Percentiles rank a stretch among this genome's conserved stretches.
phyloP scores from a whole-genome alignment of 2,113 vertebrate genomes.

The Beaufortia kweichowensis region DNA sequence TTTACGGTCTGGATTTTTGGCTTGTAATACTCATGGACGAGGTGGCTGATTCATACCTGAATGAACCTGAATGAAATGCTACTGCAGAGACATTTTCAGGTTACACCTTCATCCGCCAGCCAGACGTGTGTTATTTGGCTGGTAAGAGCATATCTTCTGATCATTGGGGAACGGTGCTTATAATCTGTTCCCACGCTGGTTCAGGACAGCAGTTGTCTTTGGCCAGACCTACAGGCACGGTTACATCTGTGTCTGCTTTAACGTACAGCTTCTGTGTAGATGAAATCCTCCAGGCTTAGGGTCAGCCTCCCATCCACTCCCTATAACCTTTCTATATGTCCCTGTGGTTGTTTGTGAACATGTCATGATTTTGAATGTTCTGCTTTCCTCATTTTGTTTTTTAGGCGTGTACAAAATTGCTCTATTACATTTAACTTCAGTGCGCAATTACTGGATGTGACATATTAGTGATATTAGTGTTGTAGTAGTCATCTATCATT shows the following conservation, averaged over 20 bases:
- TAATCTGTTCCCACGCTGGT: background rate
- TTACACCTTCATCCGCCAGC: background rate
- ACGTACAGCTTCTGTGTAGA: background rate
- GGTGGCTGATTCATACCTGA: conserved; percentile 12
- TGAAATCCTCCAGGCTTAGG: background rate
- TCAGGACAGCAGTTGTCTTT: background rate
- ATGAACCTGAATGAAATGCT: background rate
- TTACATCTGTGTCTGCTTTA: background rate
- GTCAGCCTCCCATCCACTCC: background rate
- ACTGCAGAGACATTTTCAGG: background rate
- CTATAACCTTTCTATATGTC: background rate
- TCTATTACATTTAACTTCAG: background rate
- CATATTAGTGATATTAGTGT: background rate
- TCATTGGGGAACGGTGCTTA: background rate
- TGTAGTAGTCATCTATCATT: background rate
- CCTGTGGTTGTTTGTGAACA: background rate
- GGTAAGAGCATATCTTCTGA: background rate
- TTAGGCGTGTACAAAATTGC: background rate
- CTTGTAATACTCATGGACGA: background rate
- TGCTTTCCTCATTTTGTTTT: background rate
- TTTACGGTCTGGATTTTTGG: background rate
- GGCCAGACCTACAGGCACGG: background rate
- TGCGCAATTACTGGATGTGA: background rate
- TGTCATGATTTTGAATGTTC: background rate
- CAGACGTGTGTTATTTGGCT: background rate